phyloP scores from a whole-genome alignment of 2,113 vertebrate genomes.

The Bubo scandiacus region DNA sequence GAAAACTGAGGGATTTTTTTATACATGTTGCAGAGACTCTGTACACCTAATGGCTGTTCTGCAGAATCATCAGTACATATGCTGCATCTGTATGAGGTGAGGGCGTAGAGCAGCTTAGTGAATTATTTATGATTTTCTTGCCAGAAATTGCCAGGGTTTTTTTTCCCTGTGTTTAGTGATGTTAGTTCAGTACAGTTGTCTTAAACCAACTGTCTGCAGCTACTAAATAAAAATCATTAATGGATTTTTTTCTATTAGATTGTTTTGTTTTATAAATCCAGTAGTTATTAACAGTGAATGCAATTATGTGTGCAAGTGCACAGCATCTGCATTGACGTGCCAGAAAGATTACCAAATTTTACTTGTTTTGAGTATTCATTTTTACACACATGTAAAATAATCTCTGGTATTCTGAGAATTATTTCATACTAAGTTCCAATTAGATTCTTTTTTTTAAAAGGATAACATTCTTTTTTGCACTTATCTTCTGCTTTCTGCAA shows the following conservation, averaged over 20 bases:
- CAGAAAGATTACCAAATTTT: not conserved
- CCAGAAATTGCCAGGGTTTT: not conserved
- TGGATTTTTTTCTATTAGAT: not conserved
- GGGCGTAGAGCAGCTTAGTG: not conserved
- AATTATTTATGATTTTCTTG: constrained; percentile 26
- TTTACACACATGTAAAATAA: not conserved
- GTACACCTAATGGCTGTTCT: not conserved
- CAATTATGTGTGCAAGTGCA: not conserved
- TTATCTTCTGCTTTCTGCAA: not conserved
- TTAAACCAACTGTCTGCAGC: not conserved
- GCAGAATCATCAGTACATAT: not conserved
- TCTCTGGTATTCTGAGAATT: not conserved
- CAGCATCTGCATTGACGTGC: not conserved
- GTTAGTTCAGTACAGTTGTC: not conserved
- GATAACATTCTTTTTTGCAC: not conserved
- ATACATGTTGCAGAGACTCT: not conserved
- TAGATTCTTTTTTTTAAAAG: not conserved
- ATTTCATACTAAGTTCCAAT: not conserved
- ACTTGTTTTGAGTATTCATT: not conserved
- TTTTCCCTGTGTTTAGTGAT: not conserved
- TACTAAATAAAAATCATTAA: not conserved
- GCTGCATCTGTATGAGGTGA: not conserved
- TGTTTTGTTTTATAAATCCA: not conserved
- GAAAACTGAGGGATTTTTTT: not conserved
- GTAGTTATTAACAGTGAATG: not conserved